Evolutionary conservation across 2,113 vertebrate genomes (phyloP).

Genomic region (Todiramphus chloris): DNA sequence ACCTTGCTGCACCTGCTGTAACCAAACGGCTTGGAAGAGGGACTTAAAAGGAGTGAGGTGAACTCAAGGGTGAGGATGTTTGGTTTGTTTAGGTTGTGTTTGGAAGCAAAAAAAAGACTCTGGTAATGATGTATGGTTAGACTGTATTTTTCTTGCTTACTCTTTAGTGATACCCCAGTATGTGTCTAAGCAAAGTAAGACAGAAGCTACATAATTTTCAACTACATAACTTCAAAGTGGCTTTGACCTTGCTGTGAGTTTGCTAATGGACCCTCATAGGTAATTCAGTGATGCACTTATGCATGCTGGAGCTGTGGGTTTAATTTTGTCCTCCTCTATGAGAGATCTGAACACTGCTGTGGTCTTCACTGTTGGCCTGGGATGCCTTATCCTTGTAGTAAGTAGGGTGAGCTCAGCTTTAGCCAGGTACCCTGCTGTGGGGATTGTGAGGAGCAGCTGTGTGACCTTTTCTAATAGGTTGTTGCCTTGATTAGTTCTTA

Average conservation of each 20-base stretch:
- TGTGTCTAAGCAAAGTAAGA: neutral
- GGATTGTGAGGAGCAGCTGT: neutral
- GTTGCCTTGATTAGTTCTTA: neutral
- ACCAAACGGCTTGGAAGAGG: neutral
- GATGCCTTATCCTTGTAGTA: neutral
- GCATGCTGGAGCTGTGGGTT: neutral
- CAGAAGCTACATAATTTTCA: neutral
- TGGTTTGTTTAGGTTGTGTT: neutral
- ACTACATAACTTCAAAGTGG: rapidly evolving
- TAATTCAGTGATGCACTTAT: rapidly evolving
- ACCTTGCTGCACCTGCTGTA: neutral
- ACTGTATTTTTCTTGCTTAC: neutral
- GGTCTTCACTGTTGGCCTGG: neutral
- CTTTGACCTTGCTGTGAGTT: neutral
- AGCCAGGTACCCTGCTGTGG: neutral
- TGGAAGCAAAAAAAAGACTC: rapidly evolving
- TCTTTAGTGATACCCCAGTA: neutral
- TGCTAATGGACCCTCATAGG: neutral
- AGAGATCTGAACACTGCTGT: neutral
- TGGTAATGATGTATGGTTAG: neutral
- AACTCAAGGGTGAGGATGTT: rapidly evolving
- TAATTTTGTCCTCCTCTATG: rapidly evolving
- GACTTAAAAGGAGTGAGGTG: neutral
- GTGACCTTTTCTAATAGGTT: neutral
- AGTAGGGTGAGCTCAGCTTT: neutral